These are phyloP conservation scores for Panzeria rudis DNA, from an alignment of 2,888 invertebrate genomes.

Conservation along the genomic window DNA sequence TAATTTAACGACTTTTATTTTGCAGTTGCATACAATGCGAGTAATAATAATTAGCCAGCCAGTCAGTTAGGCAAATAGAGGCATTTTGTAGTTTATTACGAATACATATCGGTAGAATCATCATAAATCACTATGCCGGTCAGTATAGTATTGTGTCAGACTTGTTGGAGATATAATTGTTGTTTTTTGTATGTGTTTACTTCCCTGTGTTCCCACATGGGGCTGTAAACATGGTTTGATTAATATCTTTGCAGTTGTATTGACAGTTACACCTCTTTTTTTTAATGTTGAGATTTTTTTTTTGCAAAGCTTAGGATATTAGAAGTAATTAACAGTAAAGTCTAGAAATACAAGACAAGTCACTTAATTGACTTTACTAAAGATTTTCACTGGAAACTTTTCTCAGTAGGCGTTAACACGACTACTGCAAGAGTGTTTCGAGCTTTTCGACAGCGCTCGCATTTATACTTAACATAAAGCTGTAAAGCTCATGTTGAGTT, in stretches of 20 bases:
- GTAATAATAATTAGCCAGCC: background rate
- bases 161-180: background rate
- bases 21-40: background rate
- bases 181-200: background rate
- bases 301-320: background rate
- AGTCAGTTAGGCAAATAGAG: background rate
- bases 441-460: too few relatives aligned
- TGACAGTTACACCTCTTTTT: slow-evolving; percentile 37
- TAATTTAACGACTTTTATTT: slow-evolving; percentile 23
- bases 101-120: background rate
- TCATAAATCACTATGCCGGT: slow-evolving; percentile 26
- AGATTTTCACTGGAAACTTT: too few relatives aligned
- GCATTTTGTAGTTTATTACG: slow-evolving; percentile 14
- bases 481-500: too few relatives aligned
- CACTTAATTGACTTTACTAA: too few relatives aligned
- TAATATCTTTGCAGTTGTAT: background rate
- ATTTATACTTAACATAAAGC: too few relatives aligned
- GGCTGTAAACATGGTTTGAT: background rate
- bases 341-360: background rate
- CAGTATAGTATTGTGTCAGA: background rate
- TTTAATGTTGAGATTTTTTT: background rate
- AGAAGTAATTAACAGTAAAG: background rate
- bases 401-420: too few relatives aligned
- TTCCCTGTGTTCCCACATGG: background rate
- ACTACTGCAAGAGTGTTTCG: too few relatives aligned